Conservation (phyloP, 53 echinoderm and acorn worm species). For the Holothuria scabra region DNA sequence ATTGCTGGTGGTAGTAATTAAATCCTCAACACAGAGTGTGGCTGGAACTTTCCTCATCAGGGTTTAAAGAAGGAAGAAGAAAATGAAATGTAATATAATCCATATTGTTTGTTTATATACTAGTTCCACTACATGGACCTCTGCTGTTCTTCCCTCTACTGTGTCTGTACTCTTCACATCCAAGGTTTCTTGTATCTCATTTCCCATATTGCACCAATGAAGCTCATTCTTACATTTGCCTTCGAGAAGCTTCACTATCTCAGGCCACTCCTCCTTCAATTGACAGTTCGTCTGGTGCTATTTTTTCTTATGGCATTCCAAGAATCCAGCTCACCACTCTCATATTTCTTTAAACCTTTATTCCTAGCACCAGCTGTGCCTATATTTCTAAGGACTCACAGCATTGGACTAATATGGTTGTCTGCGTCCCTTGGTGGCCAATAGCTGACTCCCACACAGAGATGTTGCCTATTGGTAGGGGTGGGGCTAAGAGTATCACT, state of each 20-base stretch:
- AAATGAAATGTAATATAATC: too few species aligned
- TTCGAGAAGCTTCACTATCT: too few species aligned
- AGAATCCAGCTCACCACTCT: slow-evolving; percentile 37
- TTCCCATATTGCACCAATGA: too few species aligned
- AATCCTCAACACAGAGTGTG: neutral
- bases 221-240: too few species aligned
- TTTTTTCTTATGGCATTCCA: slow-evolving; percentile 42
- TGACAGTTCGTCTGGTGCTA: slow-evolving; percentile 6
- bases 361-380: slow-evolving; percentile 15
- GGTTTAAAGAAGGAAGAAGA: neutral
- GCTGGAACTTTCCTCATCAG: neutral
- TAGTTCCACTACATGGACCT: too few species aligned
- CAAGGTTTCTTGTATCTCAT: too few species aligned
- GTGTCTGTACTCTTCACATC: too few species aligned
- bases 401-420: slow-evolving; percentile 51
- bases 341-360: slow-evolving; percentile 37
- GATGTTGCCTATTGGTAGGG: slow-evolving; percentile 34
- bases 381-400: slow-evolving; percentile 12
- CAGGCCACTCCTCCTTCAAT: too few species aligned
- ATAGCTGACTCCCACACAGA: slow-evolving; percentile 36
- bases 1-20: slow-evolving; percentile 28
- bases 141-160: too few species aligned
- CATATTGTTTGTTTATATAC: too few species aligned
- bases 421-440: slow-evolving; percentile 49
- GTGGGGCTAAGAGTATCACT: slow-evolving; percentile 40